These are phyloP conservation scores for Thaumatotibia leucotreta DNA, from an alignment of 1,140 invertebrate genomes.

Conservation along the genomic window DNA sequence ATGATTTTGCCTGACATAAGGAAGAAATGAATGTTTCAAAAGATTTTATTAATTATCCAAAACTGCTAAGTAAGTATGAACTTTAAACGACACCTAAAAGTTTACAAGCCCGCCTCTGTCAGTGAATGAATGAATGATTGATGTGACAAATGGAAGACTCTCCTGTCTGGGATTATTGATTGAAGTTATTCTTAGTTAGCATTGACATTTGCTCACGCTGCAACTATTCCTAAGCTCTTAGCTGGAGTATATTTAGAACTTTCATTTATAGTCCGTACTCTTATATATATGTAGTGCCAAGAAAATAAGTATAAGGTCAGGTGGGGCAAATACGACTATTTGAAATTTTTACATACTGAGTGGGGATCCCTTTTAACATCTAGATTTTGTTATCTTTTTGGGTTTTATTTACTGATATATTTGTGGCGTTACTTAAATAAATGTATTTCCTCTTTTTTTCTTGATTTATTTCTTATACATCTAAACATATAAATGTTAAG, in stretches of 20 bases:
- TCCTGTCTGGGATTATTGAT: background rate
- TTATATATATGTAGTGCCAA: no score
- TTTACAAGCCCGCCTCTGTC: background rate
- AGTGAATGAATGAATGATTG: background rate
- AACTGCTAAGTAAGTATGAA: background rate
- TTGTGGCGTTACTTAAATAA: no score
- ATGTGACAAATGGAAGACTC: background rate
- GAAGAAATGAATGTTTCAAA: background rate
- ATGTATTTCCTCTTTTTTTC: no score
- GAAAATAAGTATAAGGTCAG: no score
- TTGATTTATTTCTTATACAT: no score
- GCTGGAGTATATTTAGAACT: background rate
- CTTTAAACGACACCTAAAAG: background rate
- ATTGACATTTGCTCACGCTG: background rate
- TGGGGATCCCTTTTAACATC: no score
- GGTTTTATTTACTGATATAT: no score
- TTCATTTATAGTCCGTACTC: background rate
- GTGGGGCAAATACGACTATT: no score
- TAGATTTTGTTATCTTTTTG: no score
- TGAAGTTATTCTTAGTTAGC: background rate
- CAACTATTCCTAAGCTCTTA: background rate
- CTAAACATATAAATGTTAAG: no score
- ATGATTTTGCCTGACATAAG: no score
- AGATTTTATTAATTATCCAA: background rate
- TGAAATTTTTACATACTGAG: no score